Conservation (phyloP, 1,140 invertebrate genomes). For the Megathymus violae region DNA sequence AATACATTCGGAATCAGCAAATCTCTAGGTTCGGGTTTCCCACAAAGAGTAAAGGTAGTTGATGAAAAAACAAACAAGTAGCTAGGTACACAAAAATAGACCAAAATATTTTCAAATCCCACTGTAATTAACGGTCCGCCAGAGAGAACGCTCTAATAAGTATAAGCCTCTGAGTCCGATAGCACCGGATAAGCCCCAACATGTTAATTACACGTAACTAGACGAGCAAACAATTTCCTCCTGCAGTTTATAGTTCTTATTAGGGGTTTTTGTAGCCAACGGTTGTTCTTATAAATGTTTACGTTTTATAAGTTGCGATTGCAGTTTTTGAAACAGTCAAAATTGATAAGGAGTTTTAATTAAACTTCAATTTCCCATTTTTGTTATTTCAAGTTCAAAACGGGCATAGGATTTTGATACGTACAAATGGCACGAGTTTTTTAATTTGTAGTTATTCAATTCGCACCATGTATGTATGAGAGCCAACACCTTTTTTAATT, state of each 20-base stretch:
- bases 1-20: background rate
- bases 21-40: background rate
- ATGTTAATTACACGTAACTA: slow-evolving; percentile 59
- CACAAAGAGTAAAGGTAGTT: slow-evolving; percentile 4
- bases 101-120: slow-evolving; percentile 31
- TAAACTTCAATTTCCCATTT: too few species aligned
- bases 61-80: slow-evolving; percentile 16
- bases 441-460: too few species aligned
- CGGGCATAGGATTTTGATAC: too few species aligned
- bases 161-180: slow-evolving; percentile 49
- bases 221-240: slow-evolving; percentile 51
- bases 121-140: slow-evolving; percentile 34
- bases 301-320: background rate
- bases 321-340: too few species aligned
- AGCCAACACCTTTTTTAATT: too few species aligned
- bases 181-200: slow-evolving; percentile 49
- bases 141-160: slow-evolving; percentile 50
- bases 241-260: slow-evolving; percentile 49
- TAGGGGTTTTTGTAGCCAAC: slow-evolving; percentile 42
- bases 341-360: too few species aligned
- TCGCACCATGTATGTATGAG: too few species aligned
- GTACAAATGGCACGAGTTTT: too few species aligned
- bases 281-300: background rate
- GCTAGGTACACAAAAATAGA: slow-evolving; percentile 18
- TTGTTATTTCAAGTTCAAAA: too few species aligned